Conservation (phyloP, 2,888 invertebrate genomes). For the Petrophora chlorosata region DNA sequence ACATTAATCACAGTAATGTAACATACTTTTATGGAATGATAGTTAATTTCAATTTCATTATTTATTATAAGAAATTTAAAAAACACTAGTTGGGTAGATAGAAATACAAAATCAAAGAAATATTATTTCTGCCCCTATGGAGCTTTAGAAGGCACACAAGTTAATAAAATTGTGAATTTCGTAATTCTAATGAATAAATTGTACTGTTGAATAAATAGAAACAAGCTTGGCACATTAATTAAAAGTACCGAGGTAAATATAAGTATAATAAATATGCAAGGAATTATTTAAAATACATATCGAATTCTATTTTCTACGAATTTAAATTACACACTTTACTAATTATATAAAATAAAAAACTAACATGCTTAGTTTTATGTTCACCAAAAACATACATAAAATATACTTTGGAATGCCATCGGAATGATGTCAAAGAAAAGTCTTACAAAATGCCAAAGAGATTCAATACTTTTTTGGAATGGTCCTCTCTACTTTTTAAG, state of each 20-base stretch:
- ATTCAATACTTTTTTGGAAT: conserved; percentile 27
- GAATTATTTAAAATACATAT: conserved; percentile 14
- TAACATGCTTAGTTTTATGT: conserved; percentile 5
- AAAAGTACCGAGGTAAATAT: no score
- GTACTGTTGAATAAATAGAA: conserved; percentile 22
- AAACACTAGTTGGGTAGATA: neutral
- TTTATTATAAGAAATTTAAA: conserved; percentile 45
- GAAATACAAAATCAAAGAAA: conserved; percentile 5
- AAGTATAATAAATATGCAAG: neutral
- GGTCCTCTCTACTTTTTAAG: conserved; percentile 17
- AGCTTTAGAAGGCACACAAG: conserved; percentile 51
- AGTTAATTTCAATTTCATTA: conserved; percentile 45
- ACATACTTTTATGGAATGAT: conserved; percentile 69
- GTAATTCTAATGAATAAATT: conserved; percentile 22
- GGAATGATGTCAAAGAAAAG: conserved; percentile 55
- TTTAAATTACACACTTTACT: conserved; percentile 47
- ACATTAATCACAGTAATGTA: conserved; percentile 75
- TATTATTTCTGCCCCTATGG: conserved; percentile 27
- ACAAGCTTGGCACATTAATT: conserved; percentile 50
- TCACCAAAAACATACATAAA: conserved; percentile 26
- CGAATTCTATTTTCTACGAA: conserved; percentile 2
- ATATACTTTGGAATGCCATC: conserved; percentile 56
- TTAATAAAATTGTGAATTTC: conserved; percentile 33
- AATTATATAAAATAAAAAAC: neutral
- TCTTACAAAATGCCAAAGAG: conserved; percentile 37